Percentiles rank a stretch among this genome's conserved stretches.
Evolutionary conservation across 2,113 vertebrate species (phyloP).

Genomic region (Corythornis vintsioides): DNA sequence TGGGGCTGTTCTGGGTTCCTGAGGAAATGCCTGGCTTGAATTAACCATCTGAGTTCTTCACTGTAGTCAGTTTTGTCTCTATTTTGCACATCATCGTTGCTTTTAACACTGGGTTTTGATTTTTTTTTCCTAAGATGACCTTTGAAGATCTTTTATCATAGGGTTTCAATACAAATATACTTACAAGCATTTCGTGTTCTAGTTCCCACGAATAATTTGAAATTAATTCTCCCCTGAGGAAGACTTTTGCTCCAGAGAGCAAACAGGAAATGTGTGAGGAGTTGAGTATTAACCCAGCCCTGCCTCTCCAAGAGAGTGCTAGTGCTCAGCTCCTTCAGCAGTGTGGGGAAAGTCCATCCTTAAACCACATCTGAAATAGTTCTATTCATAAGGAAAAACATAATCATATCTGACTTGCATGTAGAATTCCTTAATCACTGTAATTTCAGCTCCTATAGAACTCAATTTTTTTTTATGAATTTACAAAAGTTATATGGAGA

Average conservation of each 20-base stretch:
- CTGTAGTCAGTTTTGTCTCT: not conserved
- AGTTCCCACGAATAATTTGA: not conserved
- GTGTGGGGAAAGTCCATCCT: not conserved
- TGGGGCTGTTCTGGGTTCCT: not conserved
- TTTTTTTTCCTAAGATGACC: not conserved
- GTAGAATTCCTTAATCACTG: not conserved
- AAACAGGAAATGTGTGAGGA: not conserved
- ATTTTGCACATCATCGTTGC: not conserved
- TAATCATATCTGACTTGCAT: rapidly evolving
- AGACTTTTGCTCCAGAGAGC: not conserved
- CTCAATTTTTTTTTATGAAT: not conserved
- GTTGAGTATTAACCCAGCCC: not conserved
- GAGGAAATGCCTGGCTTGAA: not conserved
- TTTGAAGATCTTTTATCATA: not conserved
- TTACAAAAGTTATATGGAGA: not conserved
- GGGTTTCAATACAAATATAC: not conserved
- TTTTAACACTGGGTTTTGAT: not conserved
- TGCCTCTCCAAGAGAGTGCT: not conserved
- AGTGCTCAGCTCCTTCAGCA: not conserved
- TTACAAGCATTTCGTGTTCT: not conserved
- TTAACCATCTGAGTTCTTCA: not conserved
- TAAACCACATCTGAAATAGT: not conserved
- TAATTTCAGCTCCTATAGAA: not conserved
- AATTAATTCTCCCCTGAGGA: not conserved
- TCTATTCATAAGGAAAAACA: not conserved